Conservation (phyloP, 2,797 vertebrate genomes). For the Lacerta bilineata region DNA sequence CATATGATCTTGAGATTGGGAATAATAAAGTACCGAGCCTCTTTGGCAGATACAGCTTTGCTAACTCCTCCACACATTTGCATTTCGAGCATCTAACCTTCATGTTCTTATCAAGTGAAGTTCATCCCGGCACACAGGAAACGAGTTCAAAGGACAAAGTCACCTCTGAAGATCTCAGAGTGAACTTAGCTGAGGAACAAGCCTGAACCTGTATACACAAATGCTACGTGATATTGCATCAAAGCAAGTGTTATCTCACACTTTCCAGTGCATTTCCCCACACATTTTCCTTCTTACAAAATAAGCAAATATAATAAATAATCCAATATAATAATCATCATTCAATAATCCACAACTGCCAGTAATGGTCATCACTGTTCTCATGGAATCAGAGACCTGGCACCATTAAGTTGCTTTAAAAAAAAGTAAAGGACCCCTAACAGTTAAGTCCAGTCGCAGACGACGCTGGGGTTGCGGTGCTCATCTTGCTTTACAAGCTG, state of each 20-base stretch:
- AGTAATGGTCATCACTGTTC: background rate
- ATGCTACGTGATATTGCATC: too few species aligned
- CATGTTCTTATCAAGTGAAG: background rate
- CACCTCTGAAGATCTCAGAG: background rate
- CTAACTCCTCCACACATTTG: background rate
- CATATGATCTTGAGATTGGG: conserved; percentile 35
- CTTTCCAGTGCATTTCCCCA: too few species aligned
- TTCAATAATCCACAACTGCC: too few species aligned
- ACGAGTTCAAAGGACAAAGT: background rate
- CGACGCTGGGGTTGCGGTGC: too few species aligned
- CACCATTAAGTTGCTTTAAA: background rate
- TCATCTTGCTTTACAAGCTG: too few species aligned
- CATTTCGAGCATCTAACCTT: conserved; percentile 29
- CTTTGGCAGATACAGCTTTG: background rate
- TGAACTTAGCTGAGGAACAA: background rate
- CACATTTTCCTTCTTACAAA: too few species aligned
- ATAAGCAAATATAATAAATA: too few species aligned
- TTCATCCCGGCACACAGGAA: background rate
- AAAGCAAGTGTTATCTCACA: too few species aligned
- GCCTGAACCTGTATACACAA: background rate
- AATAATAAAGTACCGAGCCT: conserved; percentile 12
- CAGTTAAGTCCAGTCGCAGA: too few species aligned
- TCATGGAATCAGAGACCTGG: background rate
- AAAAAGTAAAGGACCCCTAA: too few species aligned
- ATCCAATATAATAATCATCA: too few species aligned